Conservation (phyloP, 2,888 invertebrate species). For the Melanotus villosus region DNA sequence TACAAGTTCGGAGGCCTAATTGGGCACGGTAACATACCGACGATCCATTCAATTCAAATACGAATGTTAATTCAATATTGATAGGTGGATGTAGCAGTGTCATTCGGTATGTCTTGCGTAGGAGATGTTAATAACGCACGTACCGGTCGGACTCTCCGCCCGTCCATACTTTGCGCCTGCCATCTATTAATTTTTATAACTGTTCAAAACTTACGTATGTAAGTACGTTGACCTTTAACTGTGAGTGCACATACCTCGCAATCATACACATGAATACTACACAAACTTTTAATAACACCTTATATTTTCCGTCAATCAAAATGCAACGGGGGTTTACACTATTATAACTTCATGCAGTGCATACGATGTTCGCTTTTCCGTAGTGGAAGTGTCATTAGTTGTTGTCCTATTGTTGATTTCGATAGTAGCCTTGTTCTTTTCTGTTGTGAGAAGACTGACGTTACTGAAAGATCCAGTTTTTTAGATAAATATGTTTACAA, state of each 20-base stretch:
- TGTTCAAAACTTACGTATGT: conserved; percentile 51
- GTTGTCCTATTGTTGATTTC: too few species aligned
- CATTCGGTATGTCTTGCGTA: conserved; percentile 33
- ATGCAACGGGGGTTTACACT: not conserved
- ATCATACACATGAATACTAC: conserved; percentile 41
- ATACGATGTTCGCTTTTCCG: too few species aligned
- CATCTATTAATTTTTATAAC: conserved; percentile 56
- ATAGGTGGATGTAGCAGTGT: conserved; percentile 23
- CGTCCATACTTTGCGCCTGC: conserved; percentile 42
- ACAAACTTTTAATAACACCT: conserved; percentile 40
- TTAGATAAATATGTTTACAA: too few species aligned
- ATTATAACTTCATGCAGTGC: not conserved
- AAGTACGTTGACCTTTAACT: conserved; percentile 56
- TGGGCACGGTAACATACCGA: not conserved
- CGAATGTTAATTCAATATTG: conserved; percentile 28
- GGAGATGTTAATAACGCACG: conserved; percentile 38
- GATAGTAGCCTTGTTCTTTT: too few species aligned
- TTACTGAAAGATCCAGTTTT: too few species aligned
- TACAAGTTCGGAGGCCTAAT: not conserved
- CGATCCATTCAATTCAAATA: not conserved
- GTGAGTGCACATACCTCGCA: conserved; percentile 42
- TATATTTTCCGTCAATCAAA: conserved; percentile 42
- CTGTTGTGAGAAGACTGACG: too few species aligned
- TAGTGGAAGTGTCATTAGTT: too few species aligned
- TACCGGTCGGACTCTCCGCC: conserved; percentile 22